Evolutionary conservation across 1,140 invertebrate genomes (phyloP).

Genomic region (Zaprionus ornatus): DNA sequence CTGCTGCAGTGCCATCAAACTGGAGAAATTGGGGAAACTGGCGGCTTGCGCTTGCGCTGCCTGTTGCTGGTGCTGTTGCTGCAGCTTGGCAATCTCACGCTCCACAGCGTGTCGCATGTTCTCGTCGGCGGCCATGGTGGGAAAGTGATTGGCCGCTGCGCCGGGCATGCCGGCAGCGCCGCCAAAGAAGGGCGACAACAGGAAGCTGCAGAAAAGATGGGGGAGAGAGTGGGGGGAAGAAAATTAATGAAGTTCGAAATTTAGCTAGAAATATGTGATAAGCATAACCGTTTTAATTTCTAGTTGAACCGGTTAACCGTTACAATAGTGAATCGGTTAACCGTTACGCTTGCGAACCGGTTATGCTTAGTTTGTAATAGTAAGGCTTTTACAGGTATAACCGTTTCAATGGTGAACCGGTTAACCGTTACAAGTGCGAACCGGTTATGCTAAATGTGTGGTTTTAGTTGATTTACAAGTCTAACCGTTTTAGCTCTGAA

Average conservation of each 20-base stretch:
- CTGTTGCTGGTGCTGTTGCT: conserved; percentile 86
- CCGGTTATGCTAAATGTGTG: background rate
- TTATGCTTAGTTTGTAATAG: background rate
- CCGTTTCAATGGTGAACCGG: background rate
- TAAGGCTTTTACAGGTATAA: background rate
- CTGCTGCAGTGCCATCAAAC: conserved; percentile 89
- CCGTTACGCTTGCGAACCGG: background rate
- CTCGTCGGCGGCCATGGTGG: conserved; percentile 86
- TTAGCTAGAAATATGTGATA: background rate
- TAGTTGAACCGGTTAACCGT: too few species aligned
- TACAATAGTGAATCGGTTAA: background rate
- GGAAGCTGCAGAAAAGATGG: conserved; percentile 85
- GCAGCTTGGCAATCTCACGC: conserved; percentile 94
- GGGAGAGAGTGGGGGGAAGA: background rate
- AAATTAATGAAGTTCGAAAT: background rate
- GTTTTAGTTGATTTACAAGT: too few species aligned
- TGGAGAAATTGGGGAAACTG: conserved; percentile 86
- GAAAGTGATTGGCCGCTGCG: conserved; percentile 85
- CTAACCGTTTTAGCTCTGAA: background rate
- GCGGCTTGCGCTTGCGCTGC: conserved; percentile 80
- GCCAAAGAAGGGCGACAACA: conserved; percentile 93
- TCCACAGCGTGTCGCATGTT: conserved; percentile 95
- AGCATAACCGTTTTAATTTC: background rate
- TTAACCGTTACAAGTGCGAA: background rate
- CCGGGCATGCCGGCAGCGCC: conserved; percentile 85